phyloP scores from a whole-genome alignment of 2,797 vertebrate species.

The Gambelia wislizenii region DNA sequence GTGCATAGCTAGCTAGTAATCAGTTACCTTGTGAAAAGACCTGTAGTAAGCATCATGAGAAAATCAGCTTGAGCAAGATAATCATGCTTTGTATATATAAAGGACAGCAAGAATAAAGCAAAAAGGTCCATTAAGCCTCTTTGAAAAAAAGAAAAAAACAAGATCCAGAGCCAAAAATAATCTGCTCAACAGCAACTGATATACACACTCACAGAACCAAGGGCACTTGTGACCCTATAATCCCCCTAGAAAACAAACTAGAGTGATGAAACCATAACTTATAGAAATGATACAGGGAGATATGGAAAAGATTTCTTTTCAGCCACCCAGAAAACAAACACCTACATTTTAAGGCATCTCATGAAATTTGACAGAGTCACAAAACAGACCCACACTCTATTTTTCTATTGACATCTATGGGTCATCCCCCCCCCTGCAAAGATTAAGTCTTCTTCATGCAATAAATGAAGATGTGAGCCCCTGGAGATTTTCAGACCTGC shows the following conservation, averaged over 20 bases:
- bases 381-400: background rate
- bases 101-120: background rate
- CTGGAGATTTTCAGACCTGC: no score
- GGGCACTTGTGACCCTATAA: slow-evolving; percentile 38
- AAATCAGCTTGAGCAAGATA: background rate
- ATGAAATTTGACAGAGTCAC: slow-evolving; percentile 42
- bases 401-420: slow-evolving; percentile 46
- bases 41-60: background rate
- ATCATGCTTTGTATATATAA: background rate
- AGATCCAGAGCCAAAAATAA: background rate
- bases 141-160: background rate
- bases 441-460: slow-evolving; percentile 50
- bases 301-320: slow-evolving; percentile 52
- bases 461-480: slow-evolving; percentile 44
- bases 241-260: slow-evolving; percentile 48
- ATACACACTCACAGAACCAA: background rate
- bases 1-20: background rate
- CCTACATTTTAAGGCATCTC: slow-evolving; percentile 50
- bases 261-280: background rate
- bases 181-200: slow-evolving; percentile 28
- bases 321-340: slow-evolving; percentile 54
- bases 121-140: background rate
- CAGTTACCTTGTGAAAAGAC: background rate
- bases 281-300: slow-evolving; percentile 38
- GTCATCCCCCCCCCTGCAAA: slow-evolving; percentile 32